Percentiles rank a stretch among this genome's conserved stretches.
These are phyloP conservation scores for Xyliphius kryptos DNA, from an alignment of 2,113 vertebrate genomes.

Conservation along the genomic window DNA sequence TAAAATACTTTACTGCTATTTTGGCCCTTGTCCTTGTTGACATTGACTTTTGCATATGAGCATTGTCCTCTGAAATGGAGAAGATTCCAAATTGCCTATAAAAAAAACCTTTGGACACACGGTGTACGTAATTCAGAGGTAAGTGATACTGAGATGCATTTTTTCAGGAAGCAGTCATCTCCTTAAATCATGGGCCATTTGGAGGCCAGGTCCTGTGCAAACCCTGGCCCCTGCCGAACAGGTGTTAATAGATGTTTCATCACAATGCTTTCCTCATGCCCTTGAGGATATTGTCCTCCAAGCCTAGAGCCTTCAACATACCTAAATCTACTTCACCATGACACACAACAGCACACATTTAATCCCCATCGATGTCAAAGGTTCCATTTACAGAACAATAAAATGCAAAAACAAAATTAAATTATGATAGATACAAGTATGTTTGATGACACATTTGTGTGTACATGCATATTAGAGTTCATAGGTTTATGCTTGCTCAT, in stretches of 20 bases:
- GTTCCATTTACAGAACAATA: background rate
- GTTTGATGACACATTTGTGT: no score
- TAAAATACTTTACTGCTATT: no score
- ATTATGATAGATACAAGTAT: no score
- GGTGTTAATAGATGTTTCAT: slow-evolving; percentile 47
- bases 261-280: background rate
- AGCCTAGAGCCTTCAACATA: slow-evolving; percentile 2
- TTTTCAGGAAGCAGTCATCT: slow-evolving; percentile 22
- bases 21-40: no score
- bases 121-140: slow-evolving; percentile 11
- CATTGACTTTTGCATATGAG: no score
- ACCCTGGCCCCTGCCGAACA: slow-evolving; percentile 41
- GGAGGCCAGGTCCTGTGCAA: slow-evolving; percentile 50
- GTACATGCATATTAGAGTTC: background rate
- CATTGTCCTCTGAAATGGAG: no score
- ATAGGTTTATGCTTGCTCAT: background rate
- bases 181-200: slow-evolving; percentile 44
- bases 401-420: background rate
- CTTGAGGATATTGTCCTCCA: slow-evolving; percentile 15
- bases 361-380: background rate
- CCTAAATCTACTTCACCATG: slow-evolving; percentile 20
- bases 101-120: slow-evolving; percentile 33
- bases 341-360: background rate
- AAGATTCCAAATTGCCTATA: no score
- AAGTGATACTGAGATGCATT: slow-evolving; percentile 40